These are phyloP conservation scores for Chloropsis cyanopogon DNA, from an alignment of 2,113 vertebrate species.

Conservation along the genomic window DNA sequence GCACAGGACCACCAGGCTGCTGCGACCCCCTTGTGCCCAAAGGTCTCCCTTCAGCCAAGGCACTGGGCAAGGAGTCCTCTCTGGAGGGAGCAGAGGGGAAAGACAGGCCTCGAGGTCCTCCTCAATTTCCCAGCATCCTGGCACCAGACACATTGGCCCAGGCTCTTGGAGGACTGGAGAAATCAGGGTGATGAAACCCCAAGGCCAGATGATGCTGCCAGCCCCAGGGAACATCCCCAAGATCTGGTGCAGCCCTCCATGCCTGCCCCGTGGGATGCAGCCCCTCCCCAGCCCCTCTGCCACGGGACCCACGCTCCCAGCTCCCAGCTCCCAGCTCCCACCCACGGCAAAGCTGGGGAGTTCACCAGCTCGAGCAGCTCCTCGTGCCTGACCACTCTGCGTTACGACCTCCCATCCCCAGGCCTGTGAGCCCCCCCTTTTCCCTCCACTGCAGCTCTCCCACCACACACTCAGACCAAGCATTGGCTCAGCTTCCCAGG, in stretches of 20 bases:
- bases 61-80: background rate
- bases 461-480: rapidly evolving
- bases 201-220: background rate
- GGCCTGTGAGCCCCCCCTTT: rapidly evolving
- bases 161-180: background rate
- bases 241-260: background rate
- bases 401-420: background rate
- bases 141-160: background rate
- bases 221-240: background rate
- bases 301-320: background rate
- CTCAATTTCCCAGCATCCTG: background rate
- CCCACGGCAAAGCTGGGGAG: rapidly evolving
- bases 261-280: rapidly evolving
- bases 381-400: no score
- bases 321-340: background rate
- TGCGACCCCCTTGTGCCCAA: background rate
- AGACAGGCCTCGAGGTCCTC: rapidly evolving
- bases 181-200: background rate
- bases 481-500: rapidly evolving
- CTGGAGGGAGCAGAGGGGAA: background rate
- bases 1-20: background rate
- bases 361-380: background rate
- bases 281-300: background rate
- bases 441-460: background rate
- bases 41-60: background rate